These are phyloP conservation scores for Drosophila suzukii DNA, from an alignment of 1,140 invertebrate species.

Conservation along the genomic window DNA sequence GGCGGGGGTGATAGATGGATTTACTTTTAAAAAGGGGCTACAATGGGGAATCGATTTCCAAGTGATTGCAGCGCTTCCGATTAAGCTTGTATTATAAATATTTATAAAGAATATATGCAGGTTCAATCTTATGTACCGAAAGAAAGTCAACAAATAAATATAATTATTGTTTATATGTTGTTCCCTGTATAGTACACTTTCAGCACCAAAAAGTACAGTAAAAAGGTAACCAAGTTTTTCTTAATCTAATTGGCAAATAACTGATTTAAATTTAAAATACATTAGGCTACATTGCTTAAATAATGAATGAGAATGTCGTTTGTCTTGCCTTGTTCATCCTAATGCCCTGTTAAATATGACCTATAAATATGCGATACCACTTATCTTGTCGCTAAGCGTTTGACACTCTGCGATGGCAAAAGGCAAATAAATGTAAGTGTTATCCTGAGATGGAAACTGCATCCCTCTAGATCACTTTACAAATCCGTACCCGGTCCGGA, in stretches of 20 bases:
- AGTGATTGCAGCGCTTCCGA: slow-evolving; percentile 6
- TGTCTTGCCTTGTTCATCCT: neutral
- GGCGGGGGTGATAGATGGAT: slow-evolving; percentile 33
- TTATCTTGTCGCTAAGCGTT: slow-evolving; percentile 13
- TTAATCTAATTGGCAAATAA: too few species aligned
- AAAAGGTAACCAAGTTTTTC: too few species aligned
- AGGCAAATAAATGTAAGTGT: slow-evolving; percentile 52
- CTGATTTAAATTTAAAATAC: too few species aligned
- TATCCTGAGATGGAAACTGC: slow-evolving; percentile 25
- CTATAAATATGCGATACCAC: slow-evolving; percentile 5
- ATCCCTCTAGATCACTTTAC: slow-evolving; percentile 33
- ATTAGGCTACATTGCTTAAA: neutral
- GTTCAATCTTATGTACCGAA: too few species aligned
- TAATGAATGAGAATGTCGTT: neutral
- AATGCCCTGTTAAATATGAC: neutral
- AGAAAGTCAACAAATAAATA: neutral
- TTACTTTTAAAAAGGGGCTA: neutral
- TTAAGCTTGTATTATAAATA: slow-evolving; percentile 3
- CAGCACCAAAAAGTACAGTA: too few species aligned
- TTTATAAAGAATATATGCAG: neutral
- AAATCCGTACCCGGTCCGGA: slow-evolving; percentile 23
- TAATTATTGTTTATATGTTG: too few species aligned
- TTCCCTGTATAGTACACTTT: too few species aligned
- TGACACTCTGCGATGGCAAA: slow-evolving; percentile 24
- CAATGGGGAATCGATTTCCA: slow-evolving; percentile 22